phyloP scores from a whole-genome alignment of 2,888 invertebrate genomes.

The Rhingia rostrata region DNA sequence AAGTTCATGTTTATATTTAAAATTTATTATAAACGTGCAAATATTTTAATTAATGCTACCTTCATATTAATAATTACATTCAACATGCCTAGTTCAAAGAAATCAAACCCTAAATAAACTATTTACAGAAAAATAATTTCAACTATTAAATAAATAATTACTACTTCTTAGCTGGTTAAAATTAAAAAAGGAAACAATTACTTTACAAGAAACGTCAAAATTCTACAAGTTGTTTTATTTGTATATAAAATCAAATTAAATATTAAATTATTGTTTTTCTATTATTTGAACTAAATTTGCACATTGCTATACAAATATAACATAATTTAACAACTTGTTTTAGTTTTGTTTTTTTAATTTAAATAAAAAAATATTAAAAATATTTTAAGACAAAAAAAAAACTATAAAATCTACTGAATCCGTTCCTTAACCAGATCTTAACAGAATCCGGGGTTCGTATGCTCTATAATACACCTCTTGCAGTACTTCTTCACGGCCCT shows the following conservation, averaged over 20 bases:
- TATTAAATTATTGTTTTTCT: slow-evolving; percentile 50
- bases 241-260: slow-evolving; percentile 25
- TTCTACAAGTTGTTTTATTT: slow-evolving; percentile 16
- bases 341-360: slow-evolving; percentile 19
- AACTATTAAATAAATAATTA: slow-evolving; percentile 73
- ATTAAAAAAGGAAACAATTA: slow-evolving; percentile 4
- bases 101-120: slow-evolving; percentile 14
- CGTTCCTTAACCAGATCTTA: slow-evolving; percentile 78
- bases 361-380: slow-evolving; percentile 13
- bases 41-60: slow-evolving; percentile 7
- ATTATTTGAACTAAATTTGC: slow-evolving; percentile 68
- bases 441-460: slow-evolving; percentile 97
- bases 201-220: slow-evolving; percentile 54
- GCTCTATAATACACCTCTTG: slow-evolving; percentile 95
- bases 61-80: slow-evolving; percentile 7
- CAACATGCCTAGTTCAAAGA: slow-evolving; percentile 9
- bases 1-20: slow-evolving; percentile 20
- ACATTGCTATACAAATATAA: slow-evolving; percentile 61
- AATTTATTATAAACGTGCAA: slow-evolving; percentile 50
- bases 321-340: slow-evolving; percentile 59
- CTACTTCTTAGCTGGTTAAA: slow-evolving; percentile 46
- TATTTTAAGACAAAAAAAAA: background rate
- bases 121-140: slow-evolving; percentile 66
- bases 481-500: slow-evolving; percentile 96
- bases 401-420: slow-evolving; percentile 8